Percentiles rank a stretch among this genome's conserved stretches.
These are phyloP conservation scores for Syrista parreyssii DNA, from an alignment of 2,888 invertebrate species.

Conservation along the genomic window DNA sequence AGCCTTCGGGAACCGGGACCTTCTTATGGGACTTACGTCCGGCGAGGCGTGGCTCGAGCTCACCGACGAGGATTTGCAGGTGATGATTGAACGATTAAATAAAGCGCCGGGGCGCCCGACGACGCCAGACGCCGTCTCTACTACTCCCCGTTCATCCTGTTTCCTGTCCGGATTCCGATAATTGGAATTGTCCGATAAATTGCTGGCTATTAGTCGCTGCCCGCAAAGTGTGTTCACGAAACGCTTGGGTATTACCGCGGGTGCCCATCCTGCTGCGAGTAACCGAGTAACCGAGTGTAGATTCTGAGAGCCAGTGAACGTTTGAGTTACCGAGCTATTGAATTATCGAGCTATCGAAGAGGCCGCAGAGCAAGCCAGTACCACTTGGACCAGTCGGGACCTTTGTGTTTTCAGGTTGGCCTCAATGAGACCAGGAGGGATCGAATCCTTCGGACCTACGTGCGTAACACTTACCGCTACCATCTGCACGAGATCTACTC, in stretches of 20 bases:
- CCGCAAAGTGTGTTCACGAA: conserved; percentile 27
- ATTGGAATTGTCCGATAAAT: conserved; percentile 46
- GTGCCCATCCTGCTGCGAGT: neutral
- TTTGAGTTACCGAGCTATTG: neutral
- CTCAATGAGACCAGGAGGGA: conserved; percentile 90
- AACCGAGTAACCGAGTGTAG: neutral
- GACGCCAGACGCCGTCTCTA: neutral
- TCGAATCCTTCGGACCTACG: conserved; percentile 89
- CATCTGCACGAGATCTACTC: conserved; percentile 96
- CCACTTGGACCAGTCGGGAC: neutral
- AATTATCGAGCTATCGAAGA: neutral
- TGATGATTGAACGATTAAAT: conserved; percentile 27
- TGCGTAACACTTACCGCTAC: conserved; percentile 93
- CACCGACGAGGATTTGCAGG: conserved; percentile 63
- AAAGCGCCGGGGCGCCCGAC: neutral
- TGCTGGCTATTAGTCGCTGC: conserved; percentile 34
- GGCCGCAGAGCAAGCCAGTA: neutral
- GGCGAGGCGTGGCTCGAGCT: conserved; percentile 70
- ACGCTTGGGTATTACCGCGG: neutral
- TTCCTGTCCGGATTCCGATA: conserved; percentile 27
- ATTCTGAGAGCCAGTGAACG: neutral
- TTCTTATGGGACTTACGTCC: conserved; percentile 86
- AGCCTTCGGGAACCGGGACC: conserved; percentile 83
- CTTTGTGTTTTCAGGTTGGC: conserved; percentile 74
- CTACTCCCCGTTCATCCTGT: neutral